Base-by-base conservation (phyloP, 1,140 invertebrate genomes). In the Leptestheria dahalacensis region DNA sequence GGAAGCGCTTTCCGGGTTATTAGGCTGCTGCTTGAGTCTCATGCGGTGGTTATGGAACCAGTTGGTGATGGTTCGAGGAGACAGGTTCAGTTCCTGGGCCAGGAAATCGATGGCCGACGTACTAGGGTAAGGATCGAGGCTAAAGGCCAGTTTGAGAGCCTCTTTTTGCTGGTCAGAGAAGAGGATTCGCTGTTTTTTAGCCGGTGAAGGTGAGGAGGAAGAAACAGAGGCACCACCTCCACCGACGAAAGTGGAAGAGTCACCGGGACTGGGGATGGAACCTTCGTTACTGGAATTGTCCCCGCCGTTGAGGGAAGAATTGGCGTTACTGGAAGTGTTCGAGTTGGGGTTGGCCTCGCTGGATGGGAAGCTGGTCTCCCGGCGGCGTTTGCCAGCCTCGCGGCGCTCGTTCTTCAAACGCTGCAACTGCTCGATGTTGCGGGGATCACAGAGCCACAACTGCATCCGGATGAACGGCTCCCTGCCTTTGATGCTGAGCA, bases 41-140 rank as follows among this genome's bases (percentile, higher is more conserved):
- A 98, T 99, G 59, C 95, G 82, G 74, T 99, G 93, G 72, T 98
- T 99, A 75, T 98, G 95, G 78, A 98, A 98, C 95, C 95, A 99
- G 71, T 99, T 98, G 18, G 91, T 94, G 61, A 99, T 97, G 46
- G 94, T 98, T 64, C 94, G 79, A 11, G 92, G 86, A 1, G 91
- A 91, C n/a, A 99, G 74, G 12, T 82, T 86, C 6, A 99, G 74
- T 70, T 97, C 91, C 18, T 82, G 79, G 10, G 92, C 91, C 53
- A 99, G 76, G 66, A 93, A 93, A 71, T 98, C 95, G 47, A 97
- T 96, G 23, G 91, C 94, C 4, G 84, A 84, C 62, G 94, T 85
- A 68, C 91, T 94, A 0, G 96, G 96, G 70, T 98, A 97, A 0
- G 94, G 91, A 71, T 98, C 95, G 11, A 97, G 74, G 0, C 87